Evolutionary conservation across 1,140 invertebrate species (phyloP), one percentile per base, ranked within the genome.

Genomic region (Apis dorsata): DNA sequence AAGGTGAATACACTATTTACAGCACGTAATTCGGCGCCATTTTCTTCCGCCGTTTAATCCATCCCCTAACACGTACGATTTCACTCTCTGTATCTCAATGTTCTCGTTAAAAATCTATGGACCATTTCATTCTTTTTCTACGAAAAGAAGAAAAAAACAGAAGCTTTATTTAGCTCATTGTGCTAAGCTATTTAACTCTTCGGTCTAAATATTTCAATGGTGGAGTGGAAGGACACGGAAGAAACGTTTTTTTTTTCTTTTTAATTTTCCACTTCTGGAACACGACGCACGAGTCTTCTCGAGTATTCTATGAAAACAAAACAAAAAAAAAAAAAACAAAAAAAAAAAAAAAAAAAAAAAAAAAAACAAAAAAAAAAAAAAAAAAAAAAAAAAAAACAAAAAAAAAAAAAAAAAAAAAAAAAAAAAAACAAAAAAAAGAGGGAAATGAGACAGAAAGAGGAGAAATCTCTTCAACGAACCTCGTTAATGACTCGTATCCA

Each of bases 1-100:
- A 70, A 79, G n/a, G 17, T 21, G 44, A 51, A 59, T 24, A 77
- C 51, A 17, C 62, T 44, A 77, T 24, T 55, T n/a, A 66, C 49
- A 66, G 24, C 51, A 55, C 49, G 19, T 17, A 19, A 65, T 66
- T 77, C 51, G n/a, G 19, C 55, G 57, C 34, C 34, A 44, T 44
- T 44, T 44, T 44, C 34, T 44, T 44, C 34, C 34, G 34, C 34
- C 34, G 5, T 44, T 44, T 44, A 44, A 24, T 55, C 44, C 21
- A 15, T 44, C 44, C 51, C 15, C 21, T 10, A 15, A 55, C 49
- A 55, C 69, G 8, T 11, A 53, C 15, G 24, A 34, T n/a, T 3
- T 4, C 34, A 44, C 34, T 4, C 5, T 44, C 5, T 44, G 4
- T 44, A 44, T 9, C 63, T 8, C 15, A 65, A 17, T 9, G 8